Evolutionary conservation across 2,797 vertebrate species (phyloP).

Genomic region (Pyrrhura leucotis): DNA sequence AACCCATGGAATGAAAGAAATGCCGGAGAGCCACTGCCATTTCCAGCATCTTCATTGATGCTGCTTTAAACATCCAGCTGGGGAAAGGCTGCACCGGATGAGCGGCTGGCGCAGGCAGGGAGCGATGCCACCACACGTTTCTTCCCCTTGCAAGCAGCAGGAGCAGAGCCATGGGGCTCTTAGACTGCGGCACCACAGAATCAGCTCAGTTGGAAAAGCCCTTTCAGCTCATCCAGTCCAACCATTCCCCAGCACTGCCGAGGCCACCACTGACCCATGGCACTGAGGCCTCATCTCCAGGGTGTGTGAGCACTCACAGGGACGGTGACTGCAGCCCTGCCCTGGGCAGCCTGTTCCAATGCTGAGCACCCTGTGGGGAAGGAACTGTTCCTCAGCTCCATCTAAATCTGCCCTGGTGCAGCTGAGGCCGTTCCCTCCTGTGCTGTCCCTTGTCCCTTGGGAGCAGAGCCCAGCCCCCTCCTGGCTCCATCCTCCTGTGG

Average conservation of each 20-base stretch:
- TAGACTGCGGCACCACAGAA: background rate
- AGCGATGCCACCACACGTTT: background rate
- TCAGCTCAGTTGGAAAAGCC: background rate
- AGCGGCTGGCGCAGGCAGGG: background rate
- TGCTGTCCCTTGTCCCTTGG: background rate
- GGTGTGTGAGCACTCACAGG: background rate
- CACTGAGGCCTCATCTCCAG: background rate
- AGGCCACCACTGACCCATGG: background rate
- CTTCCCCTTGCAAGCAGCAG: background rate
- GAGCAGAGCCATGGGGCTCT: background rate
- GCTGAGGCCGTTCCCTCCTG: background rate
- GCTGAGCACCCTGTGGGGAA: background rate
- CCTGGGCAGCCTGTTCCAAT: background rate
- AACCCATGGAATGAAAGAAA: background rate
- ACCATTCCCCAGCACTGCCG: background rate
- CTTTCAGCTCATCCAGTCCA: background rate
- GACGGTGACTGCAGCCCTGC: background rate
- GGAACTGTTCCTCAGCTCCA: background rate
- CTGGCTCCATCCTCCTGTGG: background rate
- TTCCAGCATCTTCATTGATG: background rate
- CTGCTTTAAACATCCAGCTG: background rate
- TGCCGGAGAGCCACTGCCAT: background rate
- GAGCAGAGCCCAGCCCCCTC: background rate
- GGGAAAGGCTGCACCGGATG: background rate
- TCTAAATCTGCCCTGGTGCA: background rate